Base-by-base conservation (phyloP, 2,888 invertebrate genomes). In the Listrodromus nycthemerus region DNA sequence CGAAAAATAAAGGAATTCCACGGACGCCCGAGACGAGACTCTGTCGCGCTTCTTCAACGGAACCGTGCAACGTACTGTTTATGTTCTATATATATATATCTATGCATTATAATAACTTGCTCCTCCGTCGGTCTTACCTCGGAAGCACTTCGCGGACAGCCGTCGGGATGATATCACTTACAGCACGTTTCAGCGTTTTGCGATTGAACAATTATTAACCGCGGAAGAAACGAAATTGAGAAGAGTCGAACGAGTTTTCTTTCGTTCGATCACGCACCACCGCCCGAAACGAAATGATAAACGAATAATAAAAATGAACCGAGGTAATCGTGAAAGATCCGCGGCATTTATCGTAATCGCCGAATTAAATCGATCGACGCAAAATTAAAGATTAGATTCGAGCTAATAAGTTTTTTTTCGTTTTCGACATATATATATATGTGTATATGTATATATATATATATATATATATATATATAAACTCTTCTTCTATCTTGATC, bases 241-340 rank as follows among this genome's bases (percentile, higher is more conserved):
- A 37, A 19, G 24, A 45, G 2, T 45, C 27, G 45, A 61, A 61
- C 48, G 58, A 30, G 48, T 48, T 63, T 27, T 41, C 13, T 41
- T 4, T 41, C 41, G 24, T 52, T 61, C 50, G 48, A 63, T 70
- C 83, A 75, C 84, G 82, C 88, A 90, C 90, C 89, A 85, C 90
- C 91, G 90, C 90, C 91, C 91, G 91, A 89, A 91, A 91, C 90
- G 84, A 89, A 90, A 89, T 85, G 86, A 82, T 90, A 84, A 90
- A 90, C 90, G 55, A 55, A 55, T 88, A 90, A 91, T 87, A 91
- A 92, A 92, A 91, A 90, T 90, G 91, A 91, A 91, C 88, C 89
- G 90, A 90, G 87, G 87, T 89, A 86, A 86, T 88, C 87, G 85
- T 88, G 88, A 89, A 85, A 85, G 87, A 88, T 88, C 86, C 88